Percentiles rank a stretch among this genome's conserved stretches.
These are phyloP conservation scores for Cirrhinus molitorella DNA, from an alignment of 2,797 vertebrate species.

Conservation along the genomic window DNA sequence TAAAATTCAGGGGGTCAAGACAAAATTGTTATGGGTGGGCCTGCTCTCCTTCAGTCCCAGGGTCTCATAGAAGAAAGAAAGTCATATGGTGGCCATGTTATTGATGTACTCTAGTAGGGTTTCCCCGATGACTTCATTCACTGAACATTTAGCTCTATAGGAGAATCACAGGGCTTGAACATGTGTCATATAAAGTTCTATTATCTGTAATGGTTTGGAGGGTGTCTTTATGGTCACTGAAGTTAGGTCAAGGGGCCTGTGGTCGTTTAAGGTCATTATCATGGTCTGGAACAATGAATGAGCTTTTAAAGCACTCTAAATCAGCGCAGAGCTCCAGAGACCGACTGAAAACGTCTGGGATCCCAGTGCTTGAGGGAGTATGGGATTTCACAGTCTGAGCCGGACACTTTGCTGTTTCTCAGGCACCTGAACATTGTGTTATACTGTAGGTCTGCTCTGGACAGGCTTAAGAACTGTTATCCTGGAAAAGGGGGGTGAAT, in stretches of 20 bases:
- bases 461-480: neutral
- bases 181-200: neutral
- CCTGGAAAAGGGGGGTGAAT: neutral
- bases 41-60: too few relatives aligned
- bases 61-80: too few relatives aligned
- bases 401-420: neutral
- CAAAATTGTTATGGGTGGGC: neutral
- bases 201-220: neutral
- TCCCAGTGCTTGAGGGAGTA: slow-evolving; percentile 9
- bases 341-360: neutral
- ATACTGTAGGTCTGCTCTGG: neutral
- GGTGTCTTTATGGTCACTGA: neutral
- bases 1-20: neutral
- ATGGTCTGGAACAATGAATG: neutral
- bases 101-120: neutral
- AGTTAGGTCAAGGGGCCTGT: neutral
- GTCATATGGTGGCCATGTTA: too few relatives aligned
- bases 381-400: slow-evolving; percentile 35
- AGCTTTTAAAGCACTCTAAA: slow-evolving; percentile 28
- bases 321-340: slow-evolving; percentile 20
- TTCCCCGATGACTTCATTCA: neutral
- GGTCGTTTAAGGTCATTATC: slow-evolving; percentile 15
- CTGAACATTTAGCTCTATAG: neutral
- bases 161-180: neutral
- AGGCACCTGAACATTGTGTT: neutral